phyloP scores from a whole-genome alignment of 2,797 vertebrate genomes.

The Acipenser ruthenus region DNA sequence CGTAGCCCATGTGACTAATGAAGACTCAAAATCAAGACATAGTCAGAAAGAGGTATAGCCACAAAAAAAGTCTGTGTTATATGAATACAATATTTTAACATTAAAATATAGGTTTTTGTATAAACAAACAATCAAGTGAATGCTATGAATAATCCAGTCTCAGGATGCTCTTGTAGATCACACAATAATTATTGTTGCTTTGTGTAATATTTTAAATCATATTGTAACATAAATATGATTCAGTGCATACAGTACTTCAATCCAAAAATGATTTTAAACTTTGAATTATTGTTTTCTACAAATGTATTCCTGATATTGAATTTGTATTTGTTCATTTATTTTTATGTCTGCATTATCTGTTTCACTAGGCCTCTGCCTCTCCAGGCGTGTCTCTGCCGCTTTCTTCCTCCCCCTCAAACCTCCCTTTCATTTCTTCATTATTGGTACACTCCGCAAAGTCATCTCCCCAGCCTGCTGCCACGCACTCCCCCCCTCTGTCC shows the following conservation, averaged over 20 bases:
- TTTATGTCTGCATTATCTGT: conserved; percentile 18
- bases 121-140: too few species aligned
- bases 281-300: not conserved
- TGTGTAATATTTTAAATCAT: too few species aligned
- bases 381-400: conserved; percentile 22
- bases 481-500: conserved; percentile 49
- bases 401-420: conserved; percentile 21
- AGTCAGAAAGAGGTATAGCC: conserved; percentile 64
- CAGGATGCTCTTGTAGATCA: too few species aligned
- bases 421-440: conserved; percentile 28
- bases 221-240: too few species aligned
- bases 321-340: conserved; percentile 5
- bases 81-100: not conserved
- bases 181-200: too few species aligned
- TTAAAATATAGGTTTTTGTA: not conserved
- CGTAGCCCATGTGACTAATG: conserved; percentile 38
- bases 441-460: conserved; percentile 31
- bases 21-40: conserved; percentile 37
- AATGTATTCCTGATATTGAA: not conserved
- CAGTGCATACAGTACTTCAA: too few species aligned
- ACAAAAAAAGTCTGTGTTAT: conserved; percentile 6
- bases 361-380: conserved; percentile 44
- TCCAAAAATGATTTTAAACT: too few species aligned
- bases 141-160: too few species aligned
- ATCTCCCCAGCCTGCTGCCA: conserved; percentile 33